Evolutionary conservation across 2,888 invertebrate genomes (phyloP), one percentile per base, ranked within the genome.

Genomic region (Ophonus ardosiacus): DNA sequence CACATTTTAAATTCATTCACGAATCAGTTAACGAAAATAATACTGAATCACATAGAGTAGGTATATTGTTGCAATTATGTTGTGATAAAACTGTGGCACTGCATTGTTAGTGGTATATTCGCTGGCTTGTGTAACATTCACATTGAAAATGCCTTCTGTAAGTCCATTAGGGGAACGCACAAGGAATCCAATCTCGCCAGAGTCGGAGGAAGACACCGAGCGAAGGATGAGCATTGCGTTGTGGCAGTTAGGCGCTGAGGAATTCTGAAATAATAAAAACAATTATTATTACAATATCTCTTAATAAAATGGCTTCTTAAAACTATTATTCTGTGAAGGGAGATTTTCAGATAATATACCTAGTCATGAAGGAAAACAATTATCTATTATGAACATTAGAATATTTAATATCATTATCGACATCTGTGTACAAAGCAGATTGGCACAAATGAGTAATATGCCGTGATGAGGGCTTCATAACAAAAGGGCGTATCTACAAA

Each of bases 181-280:
- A 86, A 95, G 90, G 87, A 95, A 92, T 86, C 93, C 91, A 91
- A 94, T 94, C 90, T 95, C 95, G 31, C 95, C 95, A 13, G 93
- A 92, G 90, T 95, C 94, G 56, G 92, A 91, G 85, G 91, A 91
- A 82, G 92, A 92, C 71, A 94, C 93, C 87, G 92, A 92, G 74
- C 92, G 92, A 87, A 95, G 92, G 87, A 92, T 93, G 87, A 94
- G 90, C 85, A 93, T 92, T 85, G 94, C 93, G 89, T 93, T 92
- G 90, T 93, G 93, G 90, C 94, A 94, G 88, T 93, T 91, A 78
- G 92, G 92, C 86, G 92, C 92, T 86, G 92, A 92, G 38, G 93
- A 92, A 88, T 92, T 92, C 94, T 94, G 91, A 40, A 92, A 92
- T 40, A 65, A 7, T 21, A 5, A 18, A 4, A n/a, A 40, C 15